These are phyloP conservation scores for Balaeniceps rex DNA, from an alignment of 2,113 vertebrate species.

Conservation along the genomic window DNA sequence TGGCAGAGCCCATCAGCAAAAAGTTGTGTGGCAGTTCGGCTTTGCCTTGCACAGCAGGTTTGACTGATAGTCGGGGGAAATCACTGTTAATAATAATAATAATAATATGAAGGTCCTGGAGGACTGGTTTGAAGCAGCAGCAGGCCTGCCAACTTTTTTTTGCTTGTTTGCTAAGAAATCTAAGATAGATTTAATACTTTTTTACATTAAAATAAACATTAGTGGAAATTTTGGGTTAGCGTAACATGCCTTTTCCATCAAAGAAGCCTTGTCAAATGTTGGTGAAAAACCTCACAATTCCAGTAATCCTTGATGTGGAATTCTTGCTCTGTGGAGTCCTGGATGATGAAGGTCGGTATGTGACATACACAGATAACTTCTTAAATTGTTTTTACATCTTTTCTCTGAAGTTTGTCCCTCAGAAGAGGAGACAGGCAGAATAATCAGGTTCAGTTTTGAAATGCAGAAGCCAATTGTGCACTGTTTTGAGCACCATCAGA, in stretches of 20 bases:
- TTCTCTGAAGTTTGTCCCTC: neutral
- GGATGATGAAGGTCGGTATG: neutral
- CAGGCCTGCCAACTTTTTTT: neutral
- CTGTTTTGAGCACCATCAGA: neutral
- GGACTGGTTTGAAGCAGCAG: neutral
- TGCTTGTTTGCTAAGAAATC: neutral
- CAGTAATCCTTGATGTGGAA: neutral
- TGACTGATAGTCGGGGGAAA: neutral
- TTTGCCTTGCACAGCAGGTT: neutral
- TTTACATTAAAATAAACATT: neutral
- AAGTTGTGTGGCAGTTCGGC: neutral
- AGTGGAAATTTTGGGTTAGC: neutral
- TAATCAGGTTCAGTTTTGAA: neutral
- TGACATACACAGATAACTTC: neutral
- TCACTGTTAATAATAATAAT: neutral
- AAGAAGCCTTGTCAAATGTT: neutral
- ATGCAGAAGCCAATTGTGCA: neutral
- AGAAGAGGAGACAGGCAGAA: neutral
- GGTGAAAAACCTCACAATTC: neutral
- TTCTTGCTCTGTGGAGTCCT: neutral
- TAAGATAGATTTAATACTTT: neutral
- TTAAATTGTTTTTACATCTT: neutral
- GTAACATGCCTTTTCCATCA: neutral
- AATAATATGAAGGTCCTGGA: neutral
- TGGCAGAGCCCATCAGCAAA: neutral